phyloP scores from a whole-genome alignment of 2,888 invertebrate species.

The Clusia tigrina region DNA sequence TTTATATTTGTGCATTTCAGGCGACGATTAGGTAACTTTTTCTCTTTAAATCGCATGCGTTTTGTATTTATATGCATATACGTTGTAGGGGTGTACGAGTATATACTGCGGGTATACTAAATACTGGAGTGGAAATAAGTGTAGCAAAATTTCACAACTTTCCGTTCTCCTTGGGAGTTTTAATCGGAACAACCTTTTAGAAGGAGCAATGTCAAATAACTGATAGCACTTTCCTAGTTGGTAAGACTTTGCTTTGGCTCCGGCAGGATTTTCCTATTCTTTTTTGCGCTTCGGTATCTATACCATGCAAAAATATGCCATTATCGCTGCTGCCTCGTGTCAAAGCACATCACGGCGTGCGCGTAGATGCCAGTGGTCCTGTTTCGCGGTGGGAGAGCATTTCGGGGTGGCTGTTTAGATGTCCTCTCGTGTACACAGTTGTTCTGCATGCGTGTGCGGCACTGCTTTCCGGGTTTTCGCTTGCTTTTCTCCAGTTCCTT shows the following conservation, averaged over 20 bases:
- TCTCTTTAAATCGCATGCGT: slow-evolving; percentile 9
- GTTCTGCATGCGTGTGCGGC: background rate
- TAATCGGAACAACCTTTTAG: slow-evolving; percentile 54
- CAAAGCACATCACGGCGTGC: background rate
- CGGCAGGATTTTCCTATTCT: slow-evolving; percentile 29
- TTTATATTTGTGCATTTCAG: no score
- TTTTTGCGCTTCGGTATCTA: slow-evolving; percentile 32
- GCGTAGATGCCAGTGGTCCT: background rate
- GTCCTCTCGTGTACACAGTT: background rate
- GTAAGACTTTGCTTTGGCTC: slow-evolving; percentile 17
- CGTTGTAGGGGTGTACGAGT: no score
- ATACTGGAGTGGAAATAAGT: slow-evolving; percentile 34
- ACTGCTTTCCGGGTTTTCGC: background rate
- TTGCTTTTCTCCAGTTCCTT: background rate
- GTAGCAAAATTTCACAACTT: slow-evolving; percentile 30
- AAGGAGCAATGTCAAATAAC: slow-evolving; percentile 62
- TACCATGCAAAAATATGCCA: slow-evolving; percentile 30
- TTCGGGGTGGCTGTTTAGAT: background rate
- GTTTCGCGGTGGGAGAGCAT: background rate
- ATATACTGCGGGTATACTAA: slow-evolving; percentile 41
- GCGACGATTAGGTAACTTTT: slow-evolving; percentile 32
- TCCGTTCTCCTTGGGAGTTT: slow-evolving; percentile 7
- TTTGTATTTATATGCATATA: no score
- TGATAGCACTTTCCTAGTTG: slow-evolving; percentile 41
- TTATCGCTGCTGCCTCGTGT: slow-evolving; percentile 14